Conservation (phyloP, 2,797 vertebrate genomes). For the Apogon talboti region DNA sequence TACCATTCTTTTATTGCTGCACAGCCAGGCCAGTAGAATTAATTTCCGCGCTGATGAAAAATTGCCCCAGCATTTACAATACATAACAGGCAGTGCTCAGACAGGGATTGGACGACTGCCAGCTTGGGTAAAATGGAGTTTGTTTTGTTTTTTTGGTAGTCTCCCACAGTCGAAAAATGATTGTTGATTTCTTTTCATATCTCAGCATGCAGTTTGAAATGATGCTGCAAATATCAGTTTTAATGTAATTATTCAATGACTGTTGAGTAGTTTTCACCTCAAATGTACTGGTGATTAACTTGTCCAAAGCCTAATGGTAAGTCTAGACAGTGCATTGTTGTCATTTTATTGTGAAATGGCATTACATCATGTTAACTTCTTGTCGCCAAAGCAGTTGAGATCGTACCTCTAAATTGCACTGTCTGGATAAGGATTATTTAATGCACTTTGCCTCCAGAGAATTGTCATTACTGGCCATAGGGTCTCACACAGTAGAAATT, state of each 20-base stretch:
- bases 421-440: neutral
- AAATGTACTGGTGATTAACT: neutral
- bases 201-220: neutral
- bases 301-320: neutral
- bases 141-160: neutral
- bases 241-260: neutral
- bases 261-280: neutral
- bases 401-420: neutral
- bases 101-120: constrained; percentile 21
- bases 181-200: neutral
- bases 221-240: neutral
- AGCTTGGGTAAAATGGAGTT: constrained; percentile 8
- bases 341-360: neutral
- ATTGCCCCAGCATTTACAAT: constrained; percentile 43
- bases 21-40: constrained; percentile 33
- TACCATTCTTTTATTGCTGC: constrained; percentile 46
- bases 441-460: too few relatives aligned
- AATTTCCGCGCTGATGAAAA: constrained; percentile 45
- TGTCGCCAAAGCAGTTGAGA: neutral
- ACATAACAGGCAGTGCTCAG: constrained; percentile 14
- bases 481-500: too few relatives aligned
- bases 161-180: neutral
- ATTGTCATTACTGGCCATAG: too few relatives aligned
- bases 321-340: neutral
- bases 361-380: constrained; percentile 1